phyloP scores from a whole-genome alignment of 2,113 vertebrate genomes.

The Dicerorhinus sumatrensis region DNA sequence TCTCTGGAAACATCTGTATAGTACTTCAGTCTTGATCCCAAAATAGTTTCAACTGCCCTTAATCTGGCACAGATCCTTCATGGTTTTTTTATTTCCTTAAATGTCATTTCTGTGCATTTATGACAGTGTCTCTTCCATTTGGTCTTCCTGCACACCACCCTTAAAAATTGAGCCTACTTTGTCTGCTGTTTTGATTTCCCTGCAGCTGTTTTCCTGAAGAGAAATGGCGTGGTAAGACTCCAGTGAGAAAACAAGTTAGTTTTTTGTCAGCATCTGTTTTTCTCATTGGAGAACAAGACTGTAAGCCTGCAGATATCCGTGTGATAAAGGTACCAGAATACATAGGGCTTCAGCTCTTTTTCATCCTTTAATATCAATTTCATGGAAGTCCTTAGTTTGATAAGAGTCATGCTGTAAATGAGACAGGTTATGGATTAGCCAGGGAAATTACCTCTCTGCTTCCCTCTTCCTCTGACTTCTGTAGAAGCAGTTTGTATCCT shows the following conservation, averaged over 20 bases:
- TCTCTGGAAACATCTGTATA: not conserved
- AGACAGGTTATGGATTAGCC: constrained; percentile 42
- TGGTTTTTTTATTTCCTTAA: not conserved
- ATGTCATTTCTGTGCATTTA: constrained; percentile 10
- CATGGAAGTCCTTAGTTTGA: constrained; percentile 11
- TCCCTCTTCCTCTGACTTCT: constrained; percentile 38
- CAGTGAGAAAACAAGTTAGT: not conserved
- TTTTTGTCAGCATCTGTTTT: constrained; percentile 30
- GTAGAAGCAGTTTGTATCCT: constrained; percentile 22
- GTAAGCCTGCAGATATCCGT: not conserved
- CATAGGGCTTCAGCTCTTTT: not conserved
- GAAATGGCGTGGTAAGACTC: constrained; percentile 25
- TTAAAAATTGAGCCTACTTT: constrained; percentile 34
- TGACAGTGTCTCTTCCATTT: not conserved
- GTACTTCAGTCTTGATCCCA: constrained; percentile 36
- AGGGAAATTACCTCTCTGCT: not conserved
- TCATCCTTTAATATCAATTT: constrained; percentile 45
- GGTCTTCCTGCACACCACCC: not conserved
- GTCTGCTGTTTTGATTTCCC: not conserved
- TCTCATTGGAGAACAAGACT: not conserved
- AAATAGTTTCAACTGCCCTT: constrained; percentile 14
- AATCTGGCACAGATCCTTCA: not conserved
- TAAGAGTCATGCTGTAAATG: not conserved
- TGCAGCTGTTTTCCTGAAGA: not conserved
- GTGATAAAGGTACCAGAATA: constrained; percentile 5